These are phyloP conservation scores for Marcusenius ussheri DNA, from an alignment of 2,113 vertebrate species.

Conservation along the genomic window DNA sequence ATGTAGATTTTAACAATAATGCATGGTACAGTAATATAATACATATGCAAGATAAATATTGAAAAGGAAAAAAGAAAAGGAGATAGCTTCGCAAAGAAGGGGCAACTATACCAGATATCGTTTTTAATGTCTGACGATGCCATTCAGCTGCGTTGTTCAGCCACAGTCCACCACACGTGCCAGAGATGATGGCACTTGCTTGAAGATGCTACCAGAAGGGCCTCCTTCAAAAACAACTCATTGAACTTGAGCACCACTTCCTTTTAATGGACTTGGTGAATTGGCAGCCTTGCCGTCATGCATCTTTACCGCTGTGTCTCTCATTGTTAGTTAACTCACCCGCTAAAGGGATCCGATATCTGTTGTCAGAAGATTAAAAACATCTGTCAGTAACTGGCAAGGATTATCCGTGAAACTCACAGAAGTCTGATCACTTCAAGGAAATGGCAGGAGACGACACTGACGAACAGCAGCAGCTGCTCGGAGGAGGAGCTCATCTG, in stretches of 20 bases:
- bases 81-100: not conserved
- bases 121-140: not conserved
- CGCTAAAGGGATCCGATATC: not conserved
- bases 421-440: not conserved
- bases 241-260: not conserved
- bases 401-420: not conserved
- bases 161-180: not conserved
- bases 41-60: not conserved
- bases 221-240: not conserved
- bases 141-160: not conserved
- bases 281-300: not conserved
- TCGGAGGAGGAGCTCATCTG: not conserved
- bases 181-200: not conserved
- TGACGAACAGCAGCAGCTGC: not conserved
- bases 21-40: not conserved
- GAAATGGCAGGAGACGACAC: not conserved
- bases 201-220: not conserved
- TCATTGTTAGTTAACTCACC: not conserved
- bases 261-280: not conserved
- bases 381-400: not conserved
- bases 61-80: not conserved
- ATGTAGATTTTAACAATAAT: not conserved
- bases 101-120: not conserved
- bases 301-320: not conserved
- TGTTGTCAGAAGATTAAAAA: constrained; percentile 4